A percentile compares a stretch with the other conserved stretches of the same genome.
Evolutionary conservation across 2,113 vertebrate species (phyloP).

Genomic region (Halcyon senegalensis): DNA sequence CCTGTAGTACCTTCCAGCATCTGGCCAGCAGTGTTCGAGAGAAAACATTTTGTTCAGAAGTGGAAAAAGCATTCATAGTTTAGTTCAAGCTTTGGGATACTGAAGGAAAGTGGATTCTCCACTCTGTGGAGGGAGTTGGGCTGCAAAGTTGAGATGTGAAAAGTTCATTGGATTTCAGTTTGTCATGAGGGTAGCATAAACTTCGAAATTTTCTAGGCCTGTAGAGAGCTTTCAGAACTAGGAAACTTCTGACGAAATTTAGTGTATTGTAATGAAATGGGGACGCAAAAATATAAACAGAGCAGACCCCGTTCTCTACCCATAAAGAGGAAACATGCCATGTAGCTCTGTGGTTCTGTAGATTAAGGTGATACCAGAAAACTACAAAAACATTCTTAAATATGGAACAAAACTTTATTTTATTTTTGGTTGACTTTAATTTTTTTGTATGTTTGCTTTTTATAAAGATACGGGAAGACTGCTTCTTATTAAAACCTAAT

Average conservation of each 20-base stretch:
- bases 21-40: not conserved
- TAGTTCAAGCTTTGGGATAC: not conserved
- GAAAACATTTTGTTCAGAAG: not conserved
- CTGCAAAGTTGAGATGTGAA: not conserved
- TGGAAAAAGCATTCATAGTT: not conserved
- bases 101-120: not conserved
- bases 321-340: not conserved
- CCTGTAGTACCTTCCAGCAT: not conserved
- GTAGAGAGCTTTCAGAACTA: not conserved
- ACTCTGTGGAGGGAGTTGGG: not conserved
- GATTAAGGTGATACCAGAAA: not conserved
- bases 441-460: not conserved
- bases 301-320: not conserved
- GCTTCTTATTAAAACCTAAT: not conserved
- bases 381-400: not conserved
- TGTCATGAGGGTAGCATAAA: not conserved
- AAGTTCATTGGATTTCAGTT: not conserved
- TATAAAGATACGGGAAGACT: not conserved
- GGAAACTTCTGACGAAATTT: not conserved
- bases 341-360: not conserved
- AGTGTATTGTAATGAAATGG: not conserved
- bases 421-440: not conserved
- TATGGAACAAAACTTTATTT: not conserved
- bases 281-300: not conserved
- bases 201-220: not conserved